Evolutionary conservation across 1,140 invertebrate genomes (phyloP).

Genomic region (Propsilocerus akamusi): DNA sequence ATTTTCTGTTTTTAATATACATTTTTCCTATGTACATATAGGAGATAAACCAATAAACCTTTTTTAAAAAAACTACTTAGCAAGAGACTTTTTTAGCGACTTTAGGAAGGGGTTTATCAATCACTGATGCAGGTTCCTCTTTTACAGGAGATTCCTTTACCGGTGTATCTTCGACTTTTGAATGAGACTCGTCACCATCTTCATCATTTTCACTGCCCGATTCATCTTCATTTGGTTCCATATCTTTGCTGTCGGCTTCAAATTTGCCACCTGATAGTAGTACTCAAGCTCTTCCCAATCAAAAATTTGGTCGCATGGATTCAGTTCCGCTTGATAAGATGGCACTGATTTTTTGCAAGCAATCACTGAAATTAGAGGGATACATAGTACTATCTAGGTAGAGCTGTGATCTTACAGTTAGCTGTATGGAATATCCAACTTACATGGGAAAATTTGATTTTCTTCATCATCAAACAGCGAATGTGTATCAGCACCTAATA

Average conservation of each 20-base stretch:
- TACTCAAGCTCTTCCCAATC: constrained; percentile 80
- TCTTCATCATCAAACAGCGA: constrained; percentile 80
- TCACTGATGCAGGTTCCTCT: neutral
- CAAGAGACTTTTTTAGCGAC: constrained; percentile 8
- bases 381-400: constrained; percentile 8
- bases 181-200: constrained; percentile 16
- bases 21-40: neutral
- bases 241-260: constrained; percentile 33
- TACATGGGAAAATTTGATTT: constrained; percentile 67
- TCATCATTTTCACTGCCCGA: constrained; percentile 16
- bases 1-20: neutral
- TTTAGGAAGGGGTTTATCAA: neutral
- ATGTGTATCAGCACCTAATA: constrained; percentile 41
- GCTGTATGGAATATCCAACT: constrained; percentile 20
- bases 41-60: neutral
- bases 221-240: constrained; percentile 26
- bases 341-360: constrained; percentile 59
- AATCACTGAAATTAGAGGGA: constrained; percentile 49
- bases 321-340: constrained; percentile 65
- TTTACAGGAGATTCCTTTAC: constrained; percentile 9
- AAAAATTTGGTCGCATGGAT: constrained; percentile 89
- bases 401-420: constrained; percentile 4
- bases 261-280: constrained; percentile 45
- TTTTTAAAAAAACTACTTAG: neutral
- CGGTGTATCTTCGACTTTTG: constrained; percentile 25